Evolutionary conservation across 92 coral and sea anemone species (phyloP), one percentile per base, ranked within the genome.

Genomic region (Epizoanthus fatuus): DNA sequence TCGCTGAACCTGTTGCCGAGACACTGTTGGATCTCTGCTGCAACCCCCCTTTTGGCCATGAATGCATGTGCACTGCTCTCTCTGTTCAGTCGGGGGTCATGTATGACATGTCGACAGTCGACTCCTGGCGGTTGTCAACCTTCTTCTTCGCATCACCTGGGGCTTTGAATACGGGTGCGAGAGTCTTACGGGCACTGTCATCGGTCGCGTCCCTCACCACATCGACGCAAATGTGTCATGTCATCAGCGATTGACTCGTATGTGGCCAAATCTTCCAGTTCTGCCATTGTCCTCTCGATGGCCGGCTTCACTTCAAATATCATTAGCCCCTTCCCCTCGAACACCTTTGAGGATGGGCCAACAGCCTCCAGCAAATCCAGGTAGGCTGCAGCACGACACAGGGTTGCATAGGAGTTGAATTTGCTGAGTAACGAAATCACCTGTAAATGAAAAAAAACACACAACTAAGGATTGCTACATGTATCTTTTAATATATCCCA

Each of bases 301-400:
- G 87, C 42, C 4, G 87, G 52, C 44, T 68, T 47, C 9, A 81
- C 67, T 5, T 81, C 86, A 44, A 69, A 72, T 0, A 72, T 57
- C 81, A 84, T 84, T 4, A 84, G 81, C 5, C 87, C 81, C 3
- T 22, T 56, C 68, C 72, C 87, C 53, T 84, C 87, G 42, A 84
- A 84, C 4, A 84, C 87, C 35, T 84, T 84, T 2, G 87, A 56
- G 14, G 81, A 57, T 19, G 87, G 81, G 44, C 70, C 71, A 44
- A 84, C 81, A n/a, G 73, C 81, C 51, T 84, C 87, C 47, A 54
- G 55, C 57, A 84, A 19, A 32, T 84, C 87, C 4, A 84, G 72
- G 66, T 84, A 84, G 32, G 53, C 80, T 3, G 87, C 87, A n/a
- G 53, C 75, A 58, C 80, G 69, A 60, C 87, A 70, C 51, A 83